Evolutionary conservation across 2,888 invertebrate species (phyloP).

Genomic region (Zele albiditarsus): DNA sequence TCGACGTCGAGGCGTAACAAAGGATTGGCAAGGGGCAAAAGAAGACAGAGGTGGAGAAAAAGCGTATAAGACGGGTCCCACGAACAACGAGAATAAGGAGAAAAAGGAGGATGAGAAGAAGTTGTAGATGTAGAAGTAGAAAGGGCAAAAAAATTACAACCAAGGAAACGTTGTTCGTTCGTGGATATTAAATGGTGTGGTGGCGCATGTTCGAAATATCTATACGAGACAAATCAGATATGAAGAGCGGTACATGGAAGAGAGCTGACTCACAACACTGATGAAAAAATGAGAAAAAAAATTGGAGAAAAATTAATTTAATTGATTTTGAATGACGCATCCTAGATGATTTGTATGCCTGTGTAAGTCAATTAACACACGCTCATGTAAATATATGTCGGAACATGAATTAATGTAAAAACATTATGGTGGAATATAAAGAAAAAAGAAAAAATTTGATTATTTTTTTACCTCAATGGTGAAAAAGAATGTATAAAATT

Average conservation of each 20-base stretch:
- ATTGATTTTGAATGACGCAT: slow-evolving; percentile 29
- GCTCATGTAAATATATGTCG: background rate
- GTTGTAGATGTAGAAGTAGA: background rate
- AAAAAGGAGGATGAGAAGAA: background rate
- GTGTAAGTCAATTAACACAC: background rate
- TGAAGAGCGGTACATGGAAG: background rate
- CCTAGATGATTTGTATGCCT: background rate
- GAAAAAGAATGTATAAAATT: background rate
- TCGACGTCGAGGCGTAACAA: slow-evolving; percentile 32
- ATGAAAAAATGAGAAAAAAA: background rate
- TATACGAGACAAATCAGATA: background rate
- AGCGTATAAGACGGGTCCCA: background rate
- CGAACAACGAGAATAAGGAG: background rate
- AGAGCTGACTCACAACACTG: background rate
- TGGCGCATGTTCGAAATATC: background rate
- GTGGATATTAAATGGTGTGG: background rate
- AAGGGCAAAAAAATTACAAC: background rate
- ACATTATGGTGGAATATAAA: background rate
- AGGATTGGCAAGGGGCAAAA: slow-evolving; percentile 33
- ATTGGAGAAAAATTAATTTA: slow-evolving; percentile 5
- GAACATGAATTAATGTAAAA: background rate
- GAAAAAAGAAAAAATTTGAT: background rate
- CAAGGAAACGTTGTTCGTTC: background rate
- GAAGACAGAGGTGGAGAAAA: slow-evolving; percentile 12
- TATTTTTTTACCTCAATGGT: background rate